A percentile compares a stretch with the other conserved stretches of the same genome.
phyloP scores from a whole-genome alignment of 2,113 vertebrate genomes.

The Dermatemys mawii region DNA sequence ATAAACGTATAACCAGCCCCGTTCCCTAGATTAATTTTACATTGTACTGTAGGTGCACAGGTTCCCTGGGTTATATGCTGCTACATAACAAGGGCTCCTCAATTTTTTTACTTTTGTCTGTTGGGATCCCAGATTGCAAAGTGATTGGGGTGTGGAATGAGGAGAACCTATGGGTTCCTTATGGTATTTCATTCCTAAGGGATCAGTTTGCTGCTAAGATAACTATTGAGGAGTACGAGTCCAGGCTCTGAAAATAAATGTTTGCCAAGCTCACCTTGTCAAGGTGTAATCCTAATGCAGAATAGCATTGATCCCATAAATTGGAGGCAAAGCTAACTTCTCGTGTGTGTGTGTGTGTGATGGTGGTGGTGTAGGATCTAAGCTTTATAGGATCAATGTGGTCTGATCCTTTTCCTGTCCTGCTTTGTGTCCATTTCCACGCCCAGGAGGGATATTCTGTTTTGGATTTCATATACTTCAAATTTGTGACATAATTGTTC shows the following conservation, averaged over 20 bases:
- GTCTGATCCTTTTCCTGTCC: neutral
- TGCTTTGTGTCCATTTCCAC: neutral
- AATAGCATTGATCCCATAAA: neutral
- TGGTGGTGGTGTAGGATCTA: neutral
- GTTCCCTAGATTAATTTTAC: slow-evolving; percentile 23
- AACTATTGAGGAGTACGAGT: neutral
- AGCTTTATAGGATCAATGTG: neutral
- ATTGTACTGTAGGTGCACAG: slow-evolving; percentile 24
- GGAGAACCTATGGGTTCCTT: slow-evolving; percentile 14
- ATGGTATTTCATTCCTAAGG: neutral
- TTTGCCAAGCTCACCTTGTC: neutral
- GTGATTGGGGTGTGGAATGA: slow-evolving; percentile 46
- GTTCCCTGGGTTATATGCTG: slow-evolving; percentile 54
- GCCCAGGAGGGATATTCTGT: neutral
- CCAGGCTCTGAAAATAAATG: neutral
- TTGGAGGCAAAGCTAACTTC: neutral
- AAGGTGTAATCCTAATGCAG: neutral
- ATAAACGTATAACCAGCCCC: slow-evolving; percentile 8
- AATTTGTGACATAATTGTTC: neutral
- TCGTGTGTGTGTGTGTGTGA: too few species aligned
- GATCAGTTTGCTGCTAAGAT: neutral
- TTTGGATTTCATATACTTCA: neutral
- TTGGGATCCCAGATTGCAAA: slow-evolving; percentile 42
- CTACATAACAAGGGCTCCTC: slow-evolving; percentile 46
- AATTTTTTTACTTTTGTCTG: slow-evolving; percentile 42